These are phyloP conservation scores for Phrixothrix hirtus DNA, from an alignment of 2,888 invertebrate species.

Conservation along the genomic window DNA sequence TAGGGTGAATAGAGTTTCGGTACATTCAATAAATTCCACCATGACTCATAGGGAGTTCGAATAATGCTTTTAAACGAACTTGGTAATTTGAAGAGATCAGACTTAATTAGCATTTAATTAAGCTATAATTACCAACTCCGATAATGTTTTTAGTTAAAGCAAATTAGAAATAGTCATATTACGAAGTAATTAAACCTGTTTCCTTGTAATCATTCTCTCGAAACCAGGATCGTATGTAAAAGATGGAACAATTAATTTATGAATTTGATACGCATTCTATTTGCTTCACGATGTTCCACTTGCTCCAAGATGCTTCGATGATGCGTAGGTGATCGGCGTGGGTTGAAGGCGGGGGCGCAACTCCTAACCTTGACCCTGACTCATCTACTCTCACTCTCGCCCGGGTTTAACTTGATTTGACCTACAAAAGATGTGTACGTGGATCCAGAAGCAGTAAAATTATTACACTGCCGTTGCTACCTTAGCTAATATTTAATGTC, in stretches of 20 bases:
- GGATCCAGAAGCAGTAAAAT: too few species aligned
- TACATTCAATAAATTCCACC: too few species aligned
- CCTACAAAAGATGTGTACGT: constrained; percentile 12
- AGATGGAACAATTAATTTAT: background rate
- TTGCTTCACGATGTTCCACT: constrained; percentile 1
- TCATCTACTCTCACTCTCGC: constrained; percentile 38
- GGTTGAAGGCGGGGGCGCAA: constrained; percentile 16
- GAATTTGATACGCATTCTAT: background rate
- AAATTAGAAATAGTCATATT: background rate
- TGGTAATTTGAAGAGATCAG: too few species aligned
- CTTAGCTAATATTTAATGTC: background rate
- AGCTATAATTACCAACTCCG: too few species aligned
- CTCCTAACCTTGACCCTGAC: constrained; percentile 39
- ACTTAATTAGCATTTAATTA: too few species aligned
- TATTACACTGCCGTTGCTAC: background rate
- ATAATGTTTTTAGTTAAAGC: background rate
- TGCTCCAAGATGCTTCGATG: constrained; percentile 6
- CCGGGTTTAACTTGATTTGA: constrained; percentile 29
- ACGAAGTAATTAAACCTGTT: background rate
- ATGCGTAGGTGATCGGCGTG: constrained; percentile 17
- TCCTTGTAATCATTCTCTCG: background rate
- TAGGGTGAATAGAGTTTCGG: too few species aligned
- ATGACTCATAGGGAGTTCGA: too few species aligned
- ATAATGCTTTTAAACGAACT: too few species aligned
- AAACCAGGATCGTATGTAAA: background rate